These are phyloP conservation scores for Cyprinodon brontotheroides DNA, from an alignment of 2,113 vertebrate genomes.

Conservation along the genomic window DNA sequence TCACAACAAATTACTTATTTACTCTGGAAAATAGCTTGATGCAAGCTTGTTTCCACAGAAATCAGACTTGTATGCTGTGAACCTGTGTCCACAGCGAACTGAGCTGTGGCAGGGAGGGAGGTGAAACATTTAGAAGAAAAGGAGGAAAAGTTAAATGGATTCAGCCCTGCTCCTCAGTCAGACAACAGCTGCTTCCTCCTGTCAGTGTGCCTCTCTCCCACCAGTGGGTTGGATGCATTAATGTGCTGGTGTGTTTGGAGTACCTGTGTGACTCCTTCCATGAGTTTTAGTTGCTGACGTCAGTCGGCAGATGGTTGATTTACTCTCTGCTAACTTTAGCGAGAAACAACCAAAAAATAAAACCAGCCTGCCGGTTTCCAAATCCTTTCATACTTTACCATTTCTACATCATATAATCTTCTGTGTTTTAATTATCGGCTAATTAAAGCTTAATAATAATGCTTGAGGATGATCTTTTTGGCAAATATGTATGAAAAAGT, in stretches of 20 bases:
- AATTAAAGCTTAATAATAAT: not conserved
- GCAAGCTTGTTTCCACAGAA: conserved; percentile 9
- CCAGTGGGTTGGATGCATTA: conserved; percentile 40
- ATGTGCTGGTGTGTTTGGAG: conserved; percentile 33
- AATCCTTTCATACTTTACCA: not conserved
- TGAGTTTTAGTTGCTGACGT: conserved; percentile 48
- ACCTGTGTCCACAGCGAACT: conserved; percentile 35
- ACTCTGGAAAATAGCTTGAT: not conserved
- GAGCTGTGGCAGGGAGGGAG: conserved; percentile 43
- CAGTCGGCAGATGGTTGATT: conserved; percentile 66
- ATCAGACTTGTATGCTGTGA: conserved; percentile 5
- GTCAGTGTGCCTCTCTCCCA: conserved; percentile 18
- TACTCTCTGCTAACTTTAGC: conserved; percentile 36
- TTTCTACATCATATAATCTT: not conserved
- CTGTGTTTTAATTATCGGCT: not conserved
- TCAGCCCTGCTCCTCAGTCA: conserved; percentile 46
- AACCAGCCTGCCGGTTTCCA: conserved; percentile 9
- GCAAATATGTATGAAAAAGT: not conserved
- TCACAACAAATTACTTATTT: conserved; percentile 4
- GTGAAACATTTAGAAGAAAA: conserved; percentile 45
- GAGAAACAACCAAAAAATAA: conserved; percentile 2
- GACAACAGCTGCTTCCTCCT: conserved; percentile 50
- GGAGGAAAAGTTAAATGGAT: conserved; percentile 26
- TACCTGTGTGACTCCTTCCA: conserved; percentile 65
- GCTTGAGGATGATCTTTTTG: not conserved